Percentiles rank a stretch among this genome's conserved stretches.
phyloP scores from a whole-genome alignment of 2,888 invertebrate species.

The Epistrophe eligans region DNA sequence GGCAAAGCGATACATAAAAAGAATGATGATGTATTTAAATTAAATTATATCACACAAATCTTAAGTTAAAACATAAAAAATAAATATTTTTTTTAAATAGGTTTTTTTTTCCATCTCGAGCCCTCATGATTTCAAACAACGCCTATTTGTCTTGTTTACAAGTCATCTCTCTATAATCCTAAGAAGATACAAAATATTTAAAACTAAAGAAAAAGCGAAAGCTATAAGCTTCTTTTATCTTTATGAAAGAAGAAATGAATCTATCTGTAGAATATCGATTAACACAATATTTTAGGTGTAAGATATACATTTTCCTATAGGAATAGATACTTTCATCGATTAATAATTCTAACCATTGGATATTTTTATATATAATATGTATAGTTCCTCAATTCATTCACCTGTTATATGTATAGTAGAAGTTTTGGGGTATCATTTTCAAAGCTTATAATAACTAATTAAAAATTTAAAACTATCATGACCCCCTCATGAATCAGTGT shows the following conservation, averaged over 20 bases:
- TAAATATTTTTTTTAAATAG: not conserved
- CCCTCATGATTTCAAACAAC: constrained; percentile 51
- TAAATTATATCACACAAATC: constrained; percentile 8
- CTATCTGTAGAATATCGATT: constrained; percentile 23
- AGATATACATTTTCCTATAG: not conserved
- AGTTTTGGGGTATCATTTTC: not conserved
- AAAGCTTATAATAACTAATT: constrained; percentile 10
- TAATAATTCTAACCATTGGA: not conserved
- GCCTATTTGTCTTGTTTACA: constrained; percentile 51
- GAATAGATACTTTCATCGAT: constrained; percentile 17
- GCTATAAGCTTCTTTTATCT: constrained; percentile 2
- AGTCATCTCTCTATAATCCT: constrained; percentile 11
- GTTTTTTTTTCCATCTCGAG: not conserved
- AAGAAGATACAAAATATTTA: constrained; percentile 15
- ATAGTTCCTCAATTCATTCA: not conserved
- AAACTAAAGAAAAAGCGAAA: constrained; percentile 18
- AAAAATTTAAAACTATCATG: constrained; percentile 14
- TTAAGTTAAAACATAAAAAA: not conserved
- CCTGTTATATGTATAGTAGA: not conserved
- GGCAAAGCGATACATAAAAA: not conserved
- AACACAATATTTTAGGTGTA: not conserved
- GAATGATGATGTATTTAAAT: constrained; percentile 27
- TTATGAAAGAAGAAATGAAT: not conserved
- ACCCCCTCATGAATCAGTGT: not conserved
- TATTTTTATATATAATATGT: not conserved